phyloP scores from a whole-genome alignment of 2,113 vertebrate species.

The Perccottus glenii region DNA sequence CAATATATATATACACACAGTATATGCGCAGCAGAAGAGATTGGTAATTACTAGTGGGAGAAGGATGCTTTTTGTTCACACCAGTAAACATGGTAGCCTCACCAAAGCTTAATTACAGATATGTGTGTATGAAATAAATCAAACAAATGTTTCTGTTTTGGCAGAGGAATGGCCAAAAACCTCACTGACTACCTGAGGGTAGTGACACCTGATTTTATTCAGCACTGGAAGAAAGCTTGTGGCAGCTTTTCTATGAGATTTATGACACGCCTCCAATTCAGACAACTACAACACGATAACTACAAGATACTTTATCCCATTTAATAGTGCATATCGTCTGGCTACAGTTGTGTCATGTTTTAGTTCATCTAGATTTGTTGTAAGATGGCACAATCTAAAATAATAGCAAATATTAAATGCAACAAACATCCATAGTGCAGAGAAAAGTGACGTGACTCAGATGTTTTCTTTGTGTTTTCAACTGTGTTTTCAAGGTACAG shows the following conservation, averaged over 20 bases:
- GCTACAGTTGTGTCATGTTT: no score
- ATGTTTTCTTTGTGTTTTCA: no score
- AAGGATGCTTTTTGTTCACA: slow-evolving; percentile 18
- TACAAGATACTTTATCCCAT: no score
- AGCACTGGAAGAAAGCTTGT: slow-evolving; percentile 21
- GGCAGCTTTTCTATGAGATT: not conserved
- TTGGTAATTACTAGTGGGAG: not conserved
- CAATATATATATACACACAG: slow-evolving; percentile 8
- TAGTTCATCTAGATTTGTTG: no score
- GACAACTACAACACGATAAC: no score
- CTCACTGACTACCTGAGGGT: slow-evolving; percentile 13
- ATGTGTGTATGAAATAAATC: slow-evolving; percentile 15
- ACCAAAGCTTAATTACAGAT: not conserved
- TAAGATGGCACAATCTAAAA: no score
- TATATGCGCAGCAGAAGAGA: not conserved
- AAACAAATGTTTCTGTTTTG: slow-evolving; percentile 22
- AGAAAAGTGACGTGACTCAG: no score
- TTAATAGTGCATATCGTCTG: no score
- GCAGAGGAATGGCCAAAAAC: slow-evolving; percentile 42
- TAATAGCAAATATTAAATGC: no score
- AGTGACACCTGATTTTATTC: slow-evolving; percentile 30
- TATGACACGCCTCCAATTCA: not conserved
- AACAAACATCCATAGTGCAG: no score
- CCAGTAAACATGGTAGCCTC: slow-evolving; percentile 25
- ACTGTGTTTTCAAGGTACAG: no score